phyloP scores from a whole-genome alignment of 2,113 vertebrate genomes.

The Colaptes auratus region DNA sequence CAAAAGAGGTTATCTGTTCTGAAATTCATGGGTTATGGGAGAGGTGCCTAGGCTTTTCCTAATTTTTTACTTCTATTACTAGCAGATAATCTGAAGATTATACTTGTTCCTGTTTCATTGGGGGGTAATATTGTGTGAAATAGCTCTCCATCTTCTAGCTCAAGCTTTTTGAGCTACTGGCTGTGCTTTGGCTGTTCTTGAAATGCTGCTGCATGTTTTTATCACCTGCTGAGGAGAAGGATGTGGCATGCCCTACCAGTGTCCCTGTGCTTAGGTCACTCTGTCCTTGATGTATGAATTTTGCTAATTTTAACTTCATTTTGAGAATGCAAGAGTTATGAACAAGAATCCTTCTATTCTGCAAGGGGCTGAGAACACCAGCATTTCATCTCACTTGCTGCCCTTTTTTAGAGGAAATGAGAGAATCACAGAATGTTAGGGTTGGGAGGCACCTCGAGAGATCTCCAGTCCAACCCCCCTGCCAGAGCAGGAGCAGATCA shows the following conservation, averaged over 20 bases:
- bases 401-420: not conserved
- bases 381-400: not conserved
- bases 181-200: not conserved
- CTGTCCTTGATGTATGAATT: not conserved
- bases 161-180: not conserved
- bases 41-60: not conserved
- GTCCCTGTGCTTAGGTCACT: not conserved
- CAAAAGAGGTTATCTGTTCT: not conserved
- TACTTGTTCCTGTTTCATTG: not conserved
- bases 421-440: not conserved
- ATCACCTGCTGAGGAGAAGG: not conserved
- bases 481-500: no score
- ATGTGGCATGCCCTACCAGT: not conserved
- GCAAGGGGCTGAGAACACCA: not conserved
- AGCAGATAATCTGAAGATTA: not conserved
- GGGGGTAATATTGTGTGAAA: not conserved
- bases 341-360: not conserved
- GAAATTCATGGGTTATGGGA: not conserved
- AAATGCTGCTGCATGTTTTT: not conserved
- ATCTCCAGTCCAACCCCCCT: no score
- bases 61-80: not conserved
- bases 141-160: not conserved
- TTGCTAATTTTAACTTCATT: not conserved
- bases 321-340: not conserved
- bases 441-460: no score